Evolutionary conservation across 2,888 invertebrate genomes (phyloP), one percentile per base, ranked within the genome.

Genomic region (Stramonita haemastoma): DNA sequence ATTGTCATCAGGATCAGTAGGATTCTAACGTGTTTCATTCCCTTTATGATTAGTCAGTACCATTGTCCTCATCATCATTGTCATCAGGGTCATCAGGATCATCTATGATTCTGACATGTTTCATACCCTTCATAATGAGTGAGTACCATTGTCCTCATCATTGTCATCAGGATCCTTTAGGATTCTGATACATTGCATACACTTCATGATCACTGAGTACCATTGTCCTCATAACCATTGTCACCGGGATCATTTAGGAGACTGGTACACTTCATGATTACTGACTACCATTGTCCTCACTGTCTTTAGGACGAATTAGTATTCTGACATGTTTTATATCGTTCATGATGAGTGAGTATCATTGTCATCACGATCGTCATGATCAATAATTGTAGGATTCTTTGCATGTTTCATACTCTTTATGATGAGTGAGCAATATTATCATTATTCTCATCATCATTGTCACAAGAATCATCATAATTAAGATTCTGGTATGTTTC

Each of bases 41-140:
- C 46, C 46, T 46, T 46, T 56, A 94, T 94, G 92, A 94, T 94
- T 92, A 92, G 94, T 93, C 92, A 92, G 94, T 93, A 66, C 13
- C 13, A 66, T 26, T n/a, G n/a, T 81, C 81, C 17, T 81, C 81
- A 81, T 81, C 81, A 81, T n/a, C 81, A 81, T 81, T n/a, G n/a
- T 26, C 66, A 66, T 26, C 66, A 66, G 22, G 32, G 34, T 19
- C 17, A 79, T 79, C 79, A 79, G 15, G 2, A 66, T 26, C 66
- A 66, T 26, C 13, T 66, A 66, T 1, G 19, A 66, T 66, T 66
- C 17, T 66, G 2, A 22, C 66, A 13, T 66, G 46, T 46, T 46
- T 46, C 4, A 46, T 46, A 46, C 46, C 2, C 46, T 46, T 46
- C 46, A 46, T 46, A 8, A 46, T 46, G 46, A 46, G 46, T 46